Evolutionary conservation across 1,140 invertebrate species (phyloP), one percentile per base, ranked within the genome.

Genomic region (Drosophila simulans): DNA sequence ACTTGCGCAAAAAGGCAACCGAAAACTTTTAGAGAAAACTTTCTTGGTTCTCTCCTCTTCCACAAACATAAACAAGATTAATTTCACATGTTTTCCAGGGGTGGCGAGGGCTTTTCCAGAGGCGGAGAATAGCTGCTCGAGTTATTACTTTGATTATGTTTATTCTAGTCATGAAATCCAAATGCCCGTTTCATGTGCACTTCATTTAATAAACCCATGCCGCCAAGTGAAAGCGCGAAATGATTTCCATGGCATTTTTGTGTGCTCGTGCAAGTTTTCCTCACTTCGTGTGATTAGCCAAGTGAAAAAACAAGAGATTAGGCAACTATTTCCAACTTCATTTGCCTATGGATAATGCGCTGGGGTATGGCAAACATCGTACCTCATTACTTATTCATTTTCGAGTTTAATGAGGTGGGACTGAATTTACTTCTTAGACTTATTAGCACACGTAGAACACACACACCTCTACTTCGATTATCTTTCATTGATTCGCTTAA

Each of bases 111-210:
- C n/a, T 35, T 35, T 35, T 15, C 31, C 27, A 5, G 10, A 10
- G 11, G 40, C 51, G 12, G 4, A 31, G n/a, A 37, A 20, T 37
- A 63, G 35, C 17, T 64, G 68, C 55, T 64, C 49, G 62, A 83
- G 83, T 88, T 86, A 88, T 86, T 86, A 86, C 84, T 86, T 89
- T 86, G 84, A 86, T 86, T 89, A 86, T 86, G 83, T 89, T 86
- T 86, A 86, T 86, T 86, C 77, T 88, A 88, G 83, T 83, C 84
- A 73, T 83, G 75, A 76, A 80, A 89, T 86, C 65, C 83, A 59
- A 86, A 86, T 79, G 65, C 70, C 79, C 65, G 43, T 72, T 79
- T 69, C 83, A 73, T 86, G 84, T 83, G 84, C 83, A 89, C 84
- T 86, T 86, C 83, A 89, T 89, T 86, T 89, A 86, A 86, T 86